Evolutionary conservation across 2,888 invertebrate species (phyloP).

Genomic region (Lycaena phlaeas): DNA sequence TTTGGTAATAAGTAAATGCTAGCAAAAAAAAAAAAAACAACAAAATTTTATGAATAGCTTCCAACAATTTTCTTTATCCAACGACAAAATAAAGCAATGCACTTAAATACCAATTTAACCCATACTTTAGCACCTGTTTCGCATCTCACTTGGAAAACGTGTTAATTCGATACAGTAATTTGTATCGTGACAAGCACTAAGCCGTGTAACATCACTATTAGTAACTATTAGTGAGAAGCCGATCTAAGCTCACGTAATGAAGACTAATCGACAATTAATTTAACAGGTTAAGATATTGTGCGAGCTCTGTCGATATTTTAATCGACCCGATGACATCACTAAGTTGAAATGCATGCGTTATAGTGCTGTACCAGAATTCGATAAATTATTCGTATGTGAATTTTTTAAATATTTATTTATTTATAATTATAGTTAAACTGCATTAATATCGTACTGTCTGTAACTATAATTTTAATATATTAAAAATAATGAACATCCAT

Average conservation of each 20-base stretch:
- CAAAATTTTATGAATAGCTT: not conserved
- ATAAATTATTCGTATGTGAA: too few relatives aligned
- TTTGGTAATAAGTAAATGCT: too few relatives aligned
- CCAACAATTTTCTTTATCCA: not conserved
- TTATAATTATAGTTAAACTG: too few relatives aligned
- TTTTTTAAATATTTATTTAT: too few relatives aligned
- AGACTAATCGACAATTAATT: conserved; percentile 63
- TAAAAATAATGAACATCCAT: too few relatives aligned
- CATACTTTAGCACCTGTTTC: conserved; percentile 15
- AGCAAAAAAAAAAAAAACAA: too few relatives aligned
- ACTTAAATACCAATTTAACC: not conserved
- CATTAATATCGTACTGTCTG: too few relatives aligned
- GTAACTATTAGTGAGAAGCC: conserved; percentile 56
- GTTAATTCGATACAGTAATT: conserved; percentile 23
- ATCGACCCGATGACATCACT: conserved; percentile 5
- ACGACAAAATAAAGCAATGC: not conserved
- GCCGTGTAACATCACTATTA: conserved; percentile 44
- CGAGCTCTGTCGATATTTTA: conserved; percentile 22
- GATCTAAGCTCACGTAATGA: conserved; percentile 41
- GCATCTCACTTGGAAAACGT: conserved; percentile 13
- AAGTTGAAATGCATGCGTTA: not conserved
- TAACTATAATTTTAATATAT: too few relatives aligned
- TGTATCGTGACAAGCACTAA: conserved; percentile 29
- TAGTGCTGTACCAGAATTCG: too few relatives aligned
- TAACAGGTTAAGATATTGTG: conserved; percentile 50